Evolutionary conservation across 1,140 invertebrate genomes (phyloP), one percentile per base, ranked within the genome.

Genomic region (Achroia grisella): DNA sequence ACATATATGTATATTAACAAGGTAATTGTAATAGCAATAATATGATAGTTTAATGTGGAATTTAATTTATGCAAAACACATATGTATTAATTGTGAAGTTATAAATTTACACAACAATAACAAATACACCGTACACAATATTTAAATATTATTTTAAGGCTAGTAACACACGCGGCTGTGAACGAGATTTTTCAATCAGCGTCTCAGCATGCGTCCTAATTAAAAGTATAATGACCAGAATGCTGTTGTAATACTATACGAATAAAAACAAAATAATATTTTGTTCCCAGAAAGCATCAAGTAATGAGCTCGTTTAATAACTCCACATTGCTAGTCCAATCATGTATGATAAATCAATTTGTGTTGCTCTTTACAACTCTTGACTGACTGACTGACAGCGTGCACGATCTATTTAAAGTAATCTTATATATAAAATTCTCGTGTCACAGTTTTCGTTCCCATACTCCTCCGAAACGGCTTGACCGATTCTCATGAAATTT

Each of bases 171-270:
- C 35, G 39, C 40, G 42, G 39, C 52, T 39, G 39, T 52, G 46
- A 52, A 44, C 36, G 45, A 66, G 59, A 67, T 69, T 78, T 75
- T 79, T 79, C 71, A 79, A 79, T 79, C 70, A 67, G 28, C 56
- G 4, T 42, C 75, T 14, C 75, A 79, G 72, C 64, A 35, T 70
- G 75, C 48, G 10, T 39, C 57, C 64, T 68, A 70, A 75, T 75
- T 73, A 78, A 63, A 71, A 57, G 46, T 64, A 70, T 75, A 75
- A 75, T 71, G 66, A 73, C 62, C 50, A 54, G 54, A 39, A 52
- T 58, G 42, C 45, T 60, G 45, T 57, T 48, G 52, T 57, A 50
- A 54, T 44, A 57, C 41, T 35, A 49, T 57, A 54, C 58, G 47
- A 44, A 57, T 66, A 62, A 55, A 50, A 51, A 44, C 32, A 31